These are phyloP conservation scores for Cerastoderma edule DNA, from an alignment of 2,888 invertebrate genomes.

Conservation along the genomic window DNA sequence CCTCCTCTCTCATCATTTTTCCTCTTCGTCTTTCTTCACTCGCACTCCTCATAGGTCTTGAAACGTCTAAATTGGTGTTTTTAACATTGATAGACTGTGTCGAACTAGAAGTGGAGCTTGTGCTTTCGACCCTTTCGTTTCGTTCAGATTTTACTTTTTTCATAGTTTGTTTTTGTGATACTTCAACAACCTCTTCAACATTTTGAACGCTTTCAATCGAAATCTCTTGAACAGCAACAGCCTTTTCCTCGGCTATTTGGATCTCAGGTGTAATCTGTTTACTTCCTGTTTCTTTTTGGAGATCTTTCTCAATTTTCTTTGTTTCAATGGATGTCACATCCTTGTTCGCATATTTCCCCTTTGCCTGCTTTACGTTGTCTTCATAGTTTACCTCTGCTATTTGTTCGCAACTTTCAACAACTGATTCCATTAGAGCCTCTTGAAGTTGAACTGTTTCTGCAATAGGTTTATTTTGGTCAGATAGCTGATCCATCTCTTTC, in stretches of 20 bases:
- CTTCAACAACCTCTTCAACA: background rate
- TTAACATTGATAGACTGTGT: no score
- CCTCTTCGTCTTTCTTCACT: slow-evolving; percentile 9
- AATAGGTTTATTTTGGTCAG: no score
- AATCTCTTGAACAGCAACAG: background rate
- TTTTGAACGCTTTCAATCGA: background rate
- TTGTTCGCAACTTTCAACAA: no score
- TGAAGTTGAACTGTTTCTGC: no score
- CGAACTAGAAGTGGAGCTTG: no score
- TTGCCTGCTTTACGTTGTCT: no score
- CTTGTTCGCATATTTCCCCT: no score
- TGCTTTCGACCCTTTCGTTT: background rate
- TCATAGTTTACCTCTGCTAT: no score
- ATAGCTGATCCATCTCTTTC: no score
- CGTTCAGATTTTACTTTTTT: background rate
- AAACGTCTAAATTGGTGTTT: background rate
- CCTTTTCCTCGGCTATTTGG: background rate
- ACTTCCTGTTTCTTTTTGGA: background rate
- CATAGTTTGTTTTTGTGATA: background rate
- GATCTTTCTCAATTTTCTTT: background rate
- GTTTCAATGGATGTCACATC: background rate
- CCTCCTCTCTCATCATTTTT: slow-evolving; percentile 28
- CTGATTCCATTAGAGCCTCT: no score
- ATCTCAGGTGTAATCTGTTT: background rate
- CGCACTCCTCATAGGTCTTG: background rate